A percentile compares a stretch with the other conserved stretches of the same genome.
Conservation (phyloP, 2,113 vertebrate species). For the Puntigrus tetrazona region DNA sequence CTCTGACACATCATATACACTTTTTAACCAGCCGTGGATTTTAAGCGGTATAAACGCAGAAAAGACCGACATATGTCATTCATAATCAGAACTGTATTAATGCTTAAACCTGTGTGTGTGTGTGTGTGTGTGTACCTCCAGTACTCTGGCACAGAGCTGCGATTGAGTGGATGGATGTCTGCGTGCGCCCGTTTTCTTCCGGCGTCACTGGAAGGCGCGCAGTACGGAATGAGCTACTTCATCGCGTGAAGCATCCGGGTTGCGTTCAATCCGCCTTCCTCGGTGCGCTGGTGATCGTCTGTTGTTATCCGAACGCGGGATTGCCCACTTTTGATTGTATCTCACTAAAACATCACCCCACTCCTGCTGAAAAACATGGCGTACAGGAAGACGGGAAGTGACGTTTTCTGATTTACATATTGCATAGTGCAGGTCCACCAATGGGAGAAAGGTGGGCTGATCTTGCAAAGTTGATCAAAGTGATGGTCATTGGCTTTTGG, state of each 20-base stretch:
- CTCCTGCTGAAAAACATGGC: conserved; percentile 62
- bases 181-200: conserved; percentile 57
- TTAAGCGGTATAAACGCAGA: background rate
- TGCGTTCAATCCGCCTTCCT: background rate
- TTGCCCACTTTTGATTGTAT: conserved; percentile 46
- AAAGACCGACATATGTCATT: background rate
- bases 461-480: conserved; percentile 45
- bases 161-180: conserved; percentile 49
- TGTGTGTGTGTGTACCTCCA: conserved; percentile 55
- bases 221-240: conserved; percentile 27
- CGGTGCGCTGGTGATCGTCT: background rate
- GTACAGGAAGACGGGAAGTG: conserved; percentile 65
- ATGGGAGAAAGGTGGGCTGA: conserved; percentile 79
- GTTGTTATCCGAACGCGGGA: background rate
- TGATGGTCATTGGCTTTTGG: conserved; percentile 39
- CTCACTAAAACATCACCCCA: conserved; percentile 47
- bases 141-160: conserved; percentile 33
- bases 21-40: background rate
- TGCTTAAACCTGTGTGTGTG: background rate
- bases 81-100: background rate
- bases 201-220: conserved; percentile 62
- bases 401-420: conserved; percentile 56
- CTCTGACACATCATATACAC: background rate
- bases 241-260: background rate
- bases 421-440: conserved; percentile 71